phyloP scores from a whole-genome alignment of 2,797 vertebrate genomes.

The Pseudopleuronectes americanus region DNA sequence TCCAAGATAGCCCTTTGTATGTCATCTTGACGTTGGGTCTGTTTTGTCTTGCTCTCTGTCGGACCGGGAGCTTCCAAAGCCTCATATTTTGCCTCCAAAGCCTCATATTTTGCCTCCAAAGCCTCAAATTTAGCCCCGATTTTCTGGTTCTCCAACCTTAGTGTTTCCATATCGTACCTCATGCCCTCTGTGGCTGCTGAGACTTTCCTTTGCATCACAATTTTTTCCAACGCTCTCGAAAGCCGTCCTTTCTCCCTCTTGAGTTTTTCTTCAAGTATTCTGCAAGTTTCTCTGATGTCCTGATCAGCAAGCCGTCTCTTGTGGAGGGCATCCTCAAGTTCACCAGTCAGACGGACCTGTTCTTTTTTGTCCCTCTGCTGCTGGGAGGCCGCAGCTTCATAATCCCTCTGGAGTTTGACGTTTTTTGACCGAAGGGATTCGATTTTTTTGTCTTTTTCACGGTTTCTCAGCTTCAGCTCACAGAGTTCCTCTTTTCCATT shows the following conservation, averaged over 20 bases:
- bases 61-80: too few species aligned
- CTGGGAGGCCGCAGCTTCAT: not conserved
- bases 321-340: not conserved
- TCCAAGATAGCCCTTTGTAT: too few species aligned
- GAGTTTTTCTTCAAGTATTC: not conserved
- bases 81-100: not conserved
- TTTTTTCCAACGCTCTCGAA: not conserved
- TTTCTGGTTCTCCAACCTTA: not conserved
- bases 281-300: not conserved
- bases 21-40: too few species aligned
- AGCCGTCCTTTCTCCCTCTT: not conserved
- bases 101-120: not conserved
- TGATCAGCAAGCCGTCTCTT: not conserved
- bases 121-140: not conserved
- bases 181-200: not conserved
- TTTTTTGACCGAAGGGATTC: not conserved
- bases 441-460: not conserved
- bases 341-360: not conserved
- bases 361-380: not conserved
- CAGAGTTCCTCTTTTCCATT: not conserved
- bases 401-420: not conserved
- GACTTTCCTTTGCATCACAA: not conserved
- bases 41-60: too few species aligned
- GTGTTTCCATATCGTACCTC: not conserved
- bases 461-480: not conserved